Evolutionary conservation across 2,113 vertebrate genomes (phyloP), one percentile per base, ranked within the genome.

Genomic region (Cettia cetti): DNA sequence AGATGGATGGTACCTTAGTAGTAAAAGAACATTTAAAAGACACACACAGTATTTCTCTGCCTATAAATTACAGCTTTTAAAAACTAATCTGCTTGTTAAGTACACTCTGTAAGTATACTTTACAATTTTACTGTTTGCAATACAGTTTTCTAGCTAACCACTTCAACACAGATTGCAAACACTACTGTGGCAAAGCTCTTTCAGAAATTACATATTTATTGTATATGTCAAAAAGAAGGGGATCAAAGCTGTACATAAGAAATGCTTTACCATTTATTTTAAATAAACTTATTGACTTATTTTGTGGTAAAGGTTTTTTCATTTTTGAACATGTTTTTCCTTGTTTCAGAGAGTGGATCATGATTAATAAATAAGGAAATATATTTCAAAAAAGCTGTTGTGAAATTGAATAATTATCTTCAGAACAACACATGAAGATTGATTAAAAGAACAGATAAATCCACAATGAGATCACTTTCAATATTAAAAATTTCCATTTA

Each of bases 141-240:
- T 91, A 71, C 68, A 86, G 68, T 72, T 93, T 89, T 87, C 69
- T 59, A 86, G 60, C 49, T 69, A 70, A 78, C 60, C 65, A 87
- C 83, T 86, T 92, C 74, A 76, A 76, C 16, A 68, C 12, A 61
- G 40, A 68, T 4, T 78, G 65, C 49, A 96, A 94, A 91, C 26
- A 82, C 16, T 33, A 40, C 59, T 56, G 66, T 69, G 74, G 59
- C n/a, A 74, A 89, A 94, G 53, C 35, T 60, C 44, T 89, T 92
- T 37, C 53, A 82, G 44, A 92, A 94, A 94, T 90, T 86, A 89
- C 17, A 24, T 66, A 81, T 84, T 91, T 81, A 86, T 86, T 82
- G 72, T 92, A 15, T 33, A 63, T 64, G 83, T 94, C 81, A 91
- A 81, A 88, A 94, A 64, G 47, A 65, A 68, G 53, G 37, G 84